Percentiles rank a stretch among this genome's conserved stretches.
These are phyloP conservation scores for Nesogale talazaci DNA, from an alignment of 2,113 vertebrate genomes.

Conservation along the genomic window DNA sequence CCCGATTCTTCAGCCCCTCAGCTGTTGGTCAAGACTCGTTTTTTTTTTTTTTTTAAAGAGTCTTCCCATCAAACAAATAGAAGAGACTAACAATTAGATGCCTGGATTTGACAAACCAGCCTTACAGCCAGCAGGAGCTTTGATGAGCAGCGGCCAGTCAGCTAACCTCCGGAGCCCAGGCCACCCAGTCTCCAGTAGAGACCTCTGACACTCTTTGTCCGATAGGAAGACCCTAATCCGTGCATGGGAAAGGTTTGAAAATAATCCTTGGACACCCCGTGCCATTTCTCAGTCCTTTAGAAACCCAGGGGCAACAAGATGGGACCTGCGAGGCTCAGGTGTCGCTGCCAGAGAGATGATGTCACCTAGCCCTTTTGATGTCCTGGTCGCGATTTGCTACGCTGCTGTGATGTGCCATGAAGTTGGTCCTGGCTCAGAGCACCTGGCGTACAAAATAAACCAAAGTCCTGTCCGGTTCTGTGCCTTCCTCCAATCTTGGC, in stretches of 20 bases:
- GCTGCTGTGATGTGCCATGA: too few relatives aligned
- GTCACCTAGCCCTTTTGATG: not conserved
- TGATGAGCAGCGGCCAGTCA: not conserved
- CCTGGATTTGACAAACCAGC: not conserved
- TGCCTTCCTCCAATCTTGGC: too few relatives aligned
- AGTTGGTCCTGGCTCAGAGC: too few relatives aligned
- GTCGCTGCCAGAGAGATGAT: not conserved
- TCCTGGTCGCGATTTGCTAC: too few relatives aligned
- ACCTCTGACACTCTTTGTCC: fast-evolving
- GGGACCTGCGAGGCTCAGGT: not conserved
- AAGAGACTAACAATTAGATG: not conserved
- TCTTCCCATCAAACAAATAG: not conserved
- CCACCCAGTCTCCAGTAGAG: not conserved
- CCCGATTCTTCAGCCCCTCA: not conserved
- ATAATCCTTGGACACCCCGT: fast-evolving
- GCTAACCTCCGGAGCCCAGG: too few relatives aligned
- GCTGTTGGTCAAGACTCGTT: not conserved
- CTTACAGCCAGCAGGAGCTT: not conserved
- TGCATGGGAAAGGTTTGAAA: not conserved
- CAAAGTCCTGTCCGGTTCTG: too few relatives aligned
- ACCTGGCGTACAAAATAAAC: too few relatives aligned
- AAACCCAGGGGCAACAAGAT: too few relatives aligned
- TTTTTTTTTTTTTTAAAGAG: not conserved
- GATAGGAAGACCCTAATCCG: not conserved
- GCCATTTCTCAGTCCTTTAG: not conserved